Evolutionary conservation across 2,113 vertebrate species (phyloP), one percentile per base, ranked within the genome.

Genomic region (Globicephala melas): DNA sequence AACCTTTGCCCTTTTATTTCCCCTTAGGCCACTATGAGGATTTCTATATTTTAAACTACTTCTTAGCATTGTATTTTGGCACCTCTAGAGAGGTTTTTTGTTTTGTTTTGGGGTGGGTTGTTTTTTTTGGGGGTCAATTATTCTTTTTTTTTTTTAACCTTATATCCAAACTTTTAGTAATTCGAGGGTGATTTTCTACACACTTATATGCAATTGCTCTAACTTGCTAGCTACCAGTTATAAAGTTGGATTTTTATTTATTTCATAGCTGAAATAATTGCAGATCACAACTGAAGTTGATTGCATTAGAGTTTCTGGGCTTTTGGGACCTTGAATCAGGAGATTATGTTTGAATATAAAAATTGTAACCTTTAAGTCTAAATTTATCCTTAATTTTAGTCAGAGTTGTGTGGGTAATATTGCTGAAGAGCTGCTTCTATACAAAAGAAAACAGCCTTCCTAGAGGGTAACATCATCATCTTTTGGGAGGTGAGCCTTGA

Each of bases 331-430:
- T 95, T 94, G 10, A 76, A 55, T 92, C 74, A 89, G 93, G 79
- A 93, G 74, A 73, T 94, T 94, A 53, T 55, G 33, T 83, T 93
- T 96, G 89, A 92, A 92, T 96, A 92, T 94, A 97, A 97, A 96
- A 95, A 73, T 91, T 31, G 8, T 97, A 93, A 91, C 36, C 62
- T 93, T 93, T 76, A 96, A 60, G 41, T 88, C 55, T 94, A 88
- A 88, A 58, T 80, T 94, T 89, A 73, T 86, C 18, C 28, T 86
- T 96, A 38, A 80, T 94, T 97, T 95, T 93, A 96, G 38, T 91
- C 8, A 86, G 36, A 80, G 28, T 8, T 62, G 8, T 95, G 62
- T 95, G 89, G 26, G 53, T 94, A 96, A 77, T 92, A 62, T 62
- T 97, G 47, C 63, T 41, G 47, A 81, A 73, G 50, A 93, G 28